A percentile compares a stretch with the other conserved stretches of the same genome.
Conservation (phyloP, 2,797 vertebrate genomes). For the Gobio occitaniae region DNA sequence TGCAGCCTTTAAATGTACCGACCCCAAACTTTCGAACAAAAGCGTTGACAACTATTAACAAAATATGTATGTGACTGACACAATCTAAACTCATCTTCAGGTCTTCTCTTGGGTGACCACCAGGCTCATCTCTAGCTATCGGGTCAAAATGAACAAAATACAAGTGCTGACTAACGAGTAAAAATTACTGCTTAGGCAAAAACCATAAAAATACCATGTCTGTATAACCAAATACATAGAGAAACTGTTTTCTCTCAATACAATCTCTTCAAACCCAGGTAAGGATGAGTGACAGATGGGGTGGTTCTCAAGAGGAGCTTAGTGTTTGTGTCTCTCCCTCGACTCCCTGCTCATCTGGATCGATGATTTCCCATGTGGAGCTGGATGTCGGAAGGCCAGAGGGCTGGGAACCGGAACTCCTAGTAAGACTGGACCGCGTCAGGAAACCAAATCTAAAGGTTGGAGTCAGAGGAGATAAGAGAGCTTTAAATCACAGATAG, state of each 20-base stretch:
- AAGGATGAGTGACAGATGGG: accelerated
- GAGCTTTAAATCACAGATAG: slow-evolving; percentile 35
- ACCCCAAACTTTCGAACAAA: background rate
- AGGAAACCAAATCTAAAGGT: slow-evolving; percentile 54
- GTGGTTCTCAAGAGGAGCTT: slow-evolving; percentile 37
- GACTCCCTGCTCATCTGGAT: slow-evolving; percentile 69
- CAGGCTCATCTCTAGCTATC: background rate
- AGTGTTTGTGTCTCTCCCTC: slow-evolving; percentile 48
- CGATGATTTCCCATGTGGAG: slow-evolving; percentile 85
- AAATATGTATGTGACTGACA: background rate
- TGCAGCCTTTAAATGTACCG: background rate
- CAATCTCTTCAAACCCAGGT: slow-evolving; percentile 9
- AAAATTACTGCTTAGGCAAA: background rate
- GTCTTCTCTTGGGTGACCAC: background rate
- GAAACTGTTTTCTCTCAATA: background rate
- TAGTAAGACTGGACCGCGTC: slow-evolving; percentile 2
- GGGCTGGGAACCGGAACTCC: slow-evolving; percentile 89
- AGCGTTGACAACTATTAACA: background rate
- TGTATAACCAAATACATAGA: slow-evolving; percentile 6
- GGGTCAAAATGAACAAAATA: background rate
- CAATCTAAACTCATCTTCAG: background rate
- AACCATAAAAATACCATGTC: slow-evolving; percentile 17
- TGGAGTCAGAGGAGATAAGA: slow-evolving; percentile 52
- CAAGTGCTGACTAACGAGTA: background rate
- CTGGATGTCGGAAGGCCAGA: slow-evolving; percentile 68